Evolutionary conservation across 2,113 vertebrate species (phyloP).

Genomic region (Myrmecophaga tridactyla): DNA sequence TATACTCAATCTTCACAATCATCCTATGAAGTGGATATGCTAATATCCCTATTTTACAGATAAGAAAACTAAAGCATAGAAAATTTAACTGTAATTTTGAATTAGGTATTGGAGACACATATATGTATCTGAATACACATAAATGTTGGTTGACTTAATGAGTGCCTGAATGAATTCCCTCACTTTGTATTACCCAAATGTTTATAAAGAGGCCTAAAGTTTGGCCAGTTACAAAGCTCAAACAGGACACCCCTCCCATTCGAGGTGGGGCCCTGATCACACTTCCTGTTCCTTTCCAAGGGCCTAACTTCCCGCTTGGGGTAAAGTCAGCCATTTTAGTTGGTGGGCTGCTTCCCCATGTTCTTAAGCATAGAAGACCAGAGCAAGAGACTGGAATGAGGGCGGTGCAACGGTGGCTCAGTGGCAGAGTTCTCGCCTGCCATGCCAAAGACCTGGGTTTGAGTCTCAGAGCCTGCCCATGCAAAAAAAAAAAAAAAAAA

Average conservation of each 20-base stretch:
- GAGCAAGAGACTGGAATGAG: no score
- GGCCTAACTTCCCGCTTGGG: accelerated
- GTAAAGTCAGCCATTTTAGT: background rate
- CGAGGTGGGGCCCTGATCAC: background rate
- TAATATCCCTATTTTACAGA: conserved; percentile 17
- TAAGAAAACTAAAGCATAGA: background rate
- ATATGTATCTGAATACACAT: background rate
- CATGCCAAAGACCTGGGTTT: no score
- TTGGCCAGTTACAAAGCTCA: conserved; percentile 2
- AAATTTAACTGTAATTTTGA: background rate
- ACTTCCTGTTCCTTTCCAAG: background rate
- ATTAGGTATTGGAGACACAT: background rate
- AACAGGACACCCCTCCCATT: background rate
- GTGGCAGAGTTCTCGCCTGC: no score
- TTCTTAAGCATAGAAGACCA: no score
- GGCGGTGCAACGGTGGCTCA: no score
- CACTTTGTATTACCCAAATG: background rate
- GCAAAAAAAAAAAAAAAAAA: no score
- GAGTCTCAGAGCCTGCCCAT: no score
- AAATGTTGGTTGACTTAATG: background rate
- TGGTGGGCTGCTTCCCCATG: background rate
- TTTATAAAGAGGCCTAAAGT: background rate
- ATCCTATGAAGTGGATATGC: background rate
- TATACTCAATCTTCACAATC: background rate
- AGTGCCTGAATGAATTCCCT: background rate